Percentiles rank a stretch among this genome's conserved stretches.
Conservation (phyloP, 2,797 vertebrate species). For the Acipenser oxyrinchus region DNA sequence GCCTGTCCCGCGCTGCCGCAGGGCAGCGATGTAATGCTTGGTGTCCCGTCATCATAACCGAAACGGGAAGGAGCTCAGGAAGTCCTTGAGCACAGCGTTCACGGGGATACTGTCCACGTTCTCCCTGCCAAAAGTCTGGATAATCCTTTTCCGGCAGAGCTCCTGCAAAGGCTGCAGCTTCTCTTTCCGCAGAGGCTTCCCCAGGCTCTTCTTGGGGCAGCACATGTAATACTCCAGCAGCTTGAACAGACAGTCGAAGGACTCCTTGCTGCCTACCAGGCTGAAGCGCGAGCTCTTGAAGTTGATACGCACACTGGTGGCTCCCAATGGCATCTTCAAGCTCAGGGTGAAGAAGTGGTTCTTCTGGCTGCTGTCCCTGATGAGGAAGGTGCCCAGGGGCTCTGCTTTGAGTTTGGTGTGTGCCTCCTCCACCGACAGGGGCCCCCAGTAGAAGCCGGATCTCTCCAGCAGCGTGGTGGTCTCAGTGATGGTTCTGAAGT, state of each 20-base stretch:
- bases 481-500: constrained; percentile 75
- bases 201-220: constrained; percentile 72
- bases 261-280: constrained; percentile 76
- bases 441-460: constrained; percentile 92
- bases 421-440: constrained; percentile 79
- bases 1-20: constrained; percentile 9
- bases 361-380: constrained; percentile 87
- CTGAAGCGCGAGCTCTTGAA: constrained; percentile 80
- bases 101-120: constrained; percentile 68
- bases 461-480: constrained; percentile 77
- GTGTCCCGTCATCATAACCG: constrained; percentile 55
- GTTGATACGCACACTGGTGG: constrained; percentile 81
- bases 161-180: constrained; percentile 80
- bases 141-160: constrained; percentile 78
- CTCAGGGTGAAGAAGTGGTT: constrained; percentile 91
- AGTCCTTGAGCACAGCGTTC: constrained; percentile 75
- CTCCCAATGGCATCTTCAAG: constrained; percentile 71
- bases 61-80: constrained; percentile 83
- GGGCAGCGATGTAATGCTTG: constrained; percentile 25
- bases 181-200: constrained; percentile 69
- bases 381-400: constrained; percentile 79
- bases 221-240: constrained; percentile 83
- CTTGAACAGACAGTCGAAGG: constrained; percentile 79
- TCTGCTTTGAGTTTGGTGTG: constrained; percentile 75
- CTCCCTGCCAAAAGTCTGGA: constrained; percentile 67